Conservation (phyloP, 1,140 invertebrate genomes). For the Drosophila lini region DNA sequence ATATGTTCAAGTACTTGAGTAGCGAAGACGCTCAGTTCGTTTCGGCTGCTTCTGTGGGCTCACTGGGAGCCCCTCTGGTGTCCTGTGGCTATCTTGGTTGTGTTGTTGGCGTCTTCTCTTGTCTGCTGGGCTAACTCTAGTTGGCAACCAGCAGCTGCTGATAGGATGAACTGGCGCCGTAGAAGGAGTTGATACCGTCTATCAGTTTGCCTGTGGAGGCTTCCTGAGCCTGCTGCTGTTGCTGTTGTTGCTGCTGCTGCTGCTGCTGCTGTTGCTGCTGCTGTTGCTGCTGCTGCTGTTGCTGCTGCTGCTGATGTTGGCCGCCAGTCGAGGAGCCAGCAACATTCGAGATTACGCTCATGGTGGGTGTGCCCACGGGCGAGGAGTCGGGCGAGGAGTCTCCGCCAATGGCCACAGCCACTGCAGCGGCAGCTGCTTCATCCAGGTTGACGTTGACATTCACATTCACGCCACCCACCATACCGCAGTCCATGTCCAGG, state of each 20-base stretch:
- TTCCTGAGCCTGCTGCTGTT: constrained; percentile 35
- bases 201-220: constrained; percentile 62
- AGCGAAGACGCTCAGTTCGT: constrained; percentile 1
- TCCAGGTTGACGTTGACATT: constrained; percentile 6
- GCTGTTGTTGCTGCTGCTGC: constrained; percentile 24
- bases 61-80: neutral
- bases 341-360: neutral
- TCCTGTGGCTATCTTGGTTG: neutral
- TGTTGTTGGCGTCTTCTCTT: constrained; percentile 2
- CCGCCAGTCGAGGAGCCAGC: neutral
- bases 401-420: constrained; percentile 4
- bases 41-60: neutral
- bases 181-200: constrained; percentile 83
- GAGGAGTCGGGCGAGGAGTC: constrained; percentile 55
- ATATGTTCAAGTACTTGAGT: constrained; percentile 1
- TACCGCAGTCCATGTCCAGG: constrained; percentile 41
- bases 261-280: constrained; percentile 11
- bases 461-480: constrained; percentile 1
- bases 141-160: constrained; percentile 83
- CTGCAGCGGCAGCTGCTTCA: constrained; percentile 8
- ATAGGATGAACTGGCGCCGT: constrained; percentile 72
- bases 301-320: constrained; percentile 5
- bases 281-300: constrained; percentile 10
- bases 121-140: constrained; percentile 44
- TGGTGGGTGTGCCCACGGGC: constrained; percentile 53